Evolutionary conservation across 2,888 invertebrate genomes (phyloP), one percentile per base, ranked within the genome.

Genomic region (Pseudococcus longispinus): DNA sequence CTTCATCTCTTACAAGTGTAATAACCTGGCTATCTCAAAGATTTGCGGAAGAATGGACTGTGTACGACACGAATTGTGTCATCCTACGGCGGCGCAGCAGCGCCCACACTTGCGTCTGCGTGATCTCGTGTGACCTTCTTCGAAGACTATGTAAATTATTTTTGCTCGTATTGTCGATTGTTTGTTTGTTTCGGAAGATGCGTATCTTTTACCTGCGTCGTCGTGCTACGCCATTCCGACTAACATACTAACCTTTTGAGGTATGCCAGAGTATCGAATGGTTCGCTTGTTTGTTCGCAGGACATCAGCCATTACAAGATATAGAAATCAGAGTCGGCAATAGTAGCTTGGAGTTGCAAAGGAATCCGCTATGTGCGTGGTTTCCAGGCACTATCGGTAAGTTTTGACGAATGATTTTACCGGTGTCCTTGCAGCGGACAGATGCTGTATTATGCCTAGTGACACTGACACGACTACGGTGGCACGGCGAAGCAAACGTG

Each of bases 281-380:
- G 46, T 46, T 15, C 1, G 4, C 37, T 37, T 46, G 44, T 46
- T 46, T 46, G 13, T 87, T 88, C 89, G 55, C 91, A 93, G 96
- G 96, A 88, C 96, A 96, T 90, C 96, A 96, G 90, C 96, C 96
- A 2, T 92, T 97, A 18, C 96, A 96, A 91, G 97, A 97, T 90
- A 91, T 97, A 87, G 97, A 97, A 92, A 96, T 96, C 88, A 92
- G 96, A 87, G 96, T 96, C n/a, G 97, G 97, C 26, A 97, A 97
- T 91, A 97, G 96, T 90, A 97, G 96, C 90, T 93, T 93, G 0
- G 96, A 96, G 89, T 91, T 97, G 84, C 96, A 97, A 90, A 93
- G 96, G 88, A 97, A 97, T 91, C 96, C 97, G 20, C 92, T 97
- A 0, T 97, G 97, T 90, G 96, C 97, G 37, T 97, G 97, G 97